phyloP scores from a whole-genome alignment of 2,113 vertebrate species.

The Apteryx mantelli region DNA sequence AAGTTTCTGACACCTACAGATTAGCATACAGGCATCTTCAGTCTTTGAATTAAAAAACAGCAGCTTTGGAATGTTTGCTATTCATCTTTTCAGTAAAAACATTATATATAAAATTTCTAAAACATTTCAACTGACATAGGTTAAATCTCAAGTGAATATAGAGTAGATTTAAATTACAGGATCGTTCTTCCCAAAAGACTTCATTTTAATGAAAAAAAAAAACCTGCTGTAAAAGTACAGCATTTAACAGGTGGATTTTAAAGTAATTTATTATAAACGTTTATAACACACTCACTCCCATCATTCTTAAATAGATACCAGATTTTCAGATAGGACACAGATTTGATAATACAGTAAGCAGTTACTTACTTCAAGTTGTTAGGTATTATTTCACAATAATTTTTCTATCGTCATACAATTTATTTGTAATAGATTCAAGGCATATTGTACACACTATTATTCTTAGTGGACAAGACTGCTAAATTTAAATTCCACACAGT shows the following conservation, averaged over 20 bases:
- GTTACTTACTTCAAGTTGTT: conserved; percentile 9
- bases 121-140: background rate
- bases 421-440: background rate
- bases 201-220: background rate
- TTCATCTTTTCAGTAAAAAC: background rate
- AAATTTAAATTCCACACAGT: conserved; percentile 74
- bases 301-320: background rate
- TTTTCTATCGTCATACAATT: background rate
- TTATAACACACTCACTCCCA: background rate
- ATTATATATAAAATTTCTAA: background rate
- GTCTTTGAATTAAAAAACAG: background rate
- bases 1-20: background rate
- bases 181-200: background rate
- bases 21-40: accelerated
- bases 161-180: background rate
- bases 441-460: background rate
- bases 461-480: background rate
- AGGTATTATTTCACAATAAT: background rate
- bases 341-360: background rate
- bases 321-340: background rate
- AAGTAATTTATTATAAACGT: background rate
- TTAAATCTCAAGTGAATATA: background rate
- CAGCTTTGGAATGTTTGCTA: background rate
- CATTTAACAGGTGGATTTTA: background rate
- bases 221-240: background rate